These are phyloP conservation scores for Myripristis jacobus DNA, from an alignment of 2,797 vertebrate species.

Conservation along the genomic window DNA sequence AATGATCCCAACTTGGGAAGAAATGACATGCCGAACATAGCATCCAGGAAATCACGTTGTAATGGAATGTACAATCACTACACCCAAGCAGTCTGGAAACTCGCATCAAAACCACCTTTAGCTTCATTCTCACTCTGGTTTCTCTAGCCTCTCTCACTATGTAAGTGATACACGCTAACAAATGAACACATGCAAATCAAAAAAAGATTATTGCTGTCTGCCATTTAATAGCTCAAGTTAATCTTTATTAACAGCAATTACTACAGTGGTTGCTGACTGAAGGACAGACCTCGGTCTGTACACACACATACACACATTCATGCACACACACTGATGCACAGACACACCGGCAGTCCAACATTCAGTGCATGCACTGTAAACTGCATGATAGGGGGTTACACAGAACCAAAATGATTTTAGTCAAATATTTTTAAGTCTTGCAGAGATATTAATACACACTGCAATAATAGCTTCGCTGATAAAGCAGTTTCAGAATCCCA, in stretches of 20 bases:
- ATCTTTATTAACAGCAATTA: neutral
- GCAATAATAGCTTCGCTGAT: no score
- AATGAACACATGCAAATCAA: conserved; percentile 3
- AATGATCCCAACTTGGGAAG: conserved; percentile 15
- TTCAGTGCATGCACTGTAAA: conserved; percentile 3
- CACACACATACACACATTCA: no score
- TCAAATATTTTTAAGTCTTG: no score
- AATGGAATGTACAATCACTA: conserved; percentile 19
- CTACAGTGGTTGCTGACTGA: neutral
- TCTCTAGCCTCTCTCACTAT: neutral
- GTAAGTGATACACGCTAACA: neutral
- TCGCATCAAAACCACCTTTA: neutral
- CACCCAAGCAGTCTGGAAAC: neutral
- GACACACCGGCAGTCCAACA: neutral
- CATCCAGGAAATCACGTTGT: conserved; percentile 14
- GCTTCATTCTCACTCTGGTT: conserved; percentile 3
- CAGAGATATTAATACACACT: neutral
- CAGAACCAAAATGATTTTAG: neutral
- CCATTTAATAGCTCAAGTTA: neutral
- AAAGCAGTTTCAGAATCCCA: no score
- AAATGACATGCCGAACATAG: conserved; percentile 13
- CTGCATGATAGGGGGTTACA: neutral
- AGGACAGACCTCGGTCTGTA: neutral
- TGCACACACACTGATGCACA: neutral
- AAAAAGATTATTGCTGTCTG: neutral